phyloP scores from a whole-genome alignment of 2,113 vertebrate genomes.

The Poeciliopsis prolifica region DNA sequence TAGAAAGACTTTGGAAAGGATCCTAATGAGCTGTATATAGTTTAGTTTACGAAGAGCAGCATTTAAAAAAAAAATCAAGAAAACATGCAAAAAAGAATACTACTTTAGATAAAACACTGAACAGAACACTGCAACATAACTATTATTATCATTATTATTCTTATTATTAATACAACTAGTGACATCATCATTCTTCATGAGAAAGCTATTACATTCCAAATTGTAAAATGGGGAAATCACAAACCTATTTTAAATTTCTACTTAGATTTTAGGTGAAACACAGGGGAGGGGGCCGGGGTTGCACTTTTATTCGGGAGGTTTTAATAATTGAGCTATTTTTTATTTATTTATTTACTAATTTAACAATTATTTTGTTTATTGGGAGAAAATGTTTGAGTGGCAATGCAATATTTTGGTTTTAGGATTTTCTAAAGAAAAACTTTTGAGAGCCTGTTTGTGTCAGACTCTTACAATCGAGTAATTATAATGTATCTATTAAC shows the following conservation, averaged over 20 bases:
- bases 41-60: constrained; percentile 80
- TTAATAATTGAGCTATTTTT: constrained; percentile 83
- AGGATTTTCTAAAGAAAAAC: constrained; percentile 79
- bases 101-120: constrained; percentile 81
- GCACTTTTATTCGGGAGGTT: constrained; percentile 76
- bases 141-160: constrained; percentile 65
- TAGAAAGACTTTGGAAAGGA: constrained; percentile 75
- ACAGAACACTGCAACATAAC: constrained; percentile 72
- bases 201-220: constrained; percentile 78
- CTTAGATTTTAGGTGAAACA: constrained; percentile 79
- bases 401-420: constrained; percentile 81
- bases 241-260: constrained; percentile 83
- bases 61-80: constrained; percentile 77
- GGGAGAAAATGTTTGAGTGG: constrained; percentile 66
- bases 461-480: constrained; percentile 78
- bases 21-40: constrained; percentile 79
- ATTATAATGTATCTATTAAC: constrained; percentile 82
- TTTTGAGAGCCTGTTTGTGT: constrained; percentile 77
- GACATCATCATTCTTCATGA: constrained; percentile 67
- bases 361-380: constrained; percentile 80
- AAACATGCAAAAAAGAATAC: constrained; percentile 79
- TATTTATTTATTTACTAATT: constrained; percentile 83
- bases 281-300: constrained; percentile 62
- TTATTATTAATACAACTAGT: constrained; percentile 68
- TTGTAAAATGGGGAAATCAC: constrained; percentile 77